phyloP scores from a whole-genome alignment of 2,113 vertebrate species.

The Trochalopteron elliotii region DNA sequence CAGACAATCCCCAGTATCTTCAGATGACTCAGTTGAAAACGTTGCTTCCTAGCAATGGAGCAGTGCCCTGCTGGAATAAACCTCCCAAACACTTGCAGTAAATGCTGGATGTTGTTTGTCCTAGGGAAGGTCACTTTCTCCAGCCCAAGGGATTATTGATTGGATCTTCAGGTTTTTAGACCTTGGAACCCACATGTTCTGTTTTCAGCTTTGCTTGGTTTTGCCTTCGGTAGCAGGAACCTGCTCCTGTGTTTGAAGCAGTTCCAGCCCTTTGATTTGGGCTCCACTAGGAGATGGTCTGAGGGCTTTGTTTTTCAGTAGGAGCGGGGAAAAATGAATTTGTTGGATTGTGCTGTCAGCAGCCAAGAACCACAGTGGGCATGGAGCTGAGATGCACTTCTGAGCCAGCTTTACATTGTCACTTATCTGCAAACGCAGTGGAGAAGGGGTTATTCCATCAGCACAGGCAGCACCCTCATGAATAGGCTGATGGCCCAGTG shows the following conservation, averaged over 20 bases:
- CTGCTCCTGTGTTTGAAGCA: neutral
- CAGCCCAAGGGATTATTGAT: neutral
- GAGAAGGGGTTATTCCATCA: neutral
- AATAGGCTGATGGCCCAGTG: neutral
- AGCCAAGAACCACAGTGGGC: neutral
- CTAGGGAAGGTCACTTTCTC: neutral
- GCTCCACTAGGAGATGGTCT: neutral
- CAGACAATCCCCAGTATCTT: conserved; percentile 30
- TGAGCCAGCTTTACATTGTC: neutral
- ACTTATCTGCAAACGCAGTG: accelerated
- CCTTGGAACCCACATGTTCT: neutral
- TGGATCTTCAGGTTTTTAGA: neutral
- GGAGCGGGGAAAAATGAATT: neutral
- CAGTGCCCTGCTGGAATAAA: neutral
- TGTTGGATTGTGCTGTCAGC: neutral
- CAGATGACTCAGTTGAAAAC: conserved; percentile 50
- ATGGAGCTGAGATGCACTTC: neutral
- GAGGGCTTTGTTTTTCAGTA: neutral
- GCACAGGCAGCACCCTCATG: neutral
- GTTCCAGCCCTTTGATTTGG: neutral
- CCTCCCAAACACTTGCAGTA: neutral
- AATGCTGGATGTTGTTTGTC: neutral
- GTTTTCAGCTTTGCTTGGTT: neutral
- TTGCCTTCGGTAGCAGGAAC: neutral
- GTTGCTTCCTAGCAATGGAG: conserved; percentile 16